Evolutionary conservation across 2,113 vertebrate species (phyloP), one percentile per base, ranked within the genome.

Genomic region (Burhinus oedicnemus): DNA sequence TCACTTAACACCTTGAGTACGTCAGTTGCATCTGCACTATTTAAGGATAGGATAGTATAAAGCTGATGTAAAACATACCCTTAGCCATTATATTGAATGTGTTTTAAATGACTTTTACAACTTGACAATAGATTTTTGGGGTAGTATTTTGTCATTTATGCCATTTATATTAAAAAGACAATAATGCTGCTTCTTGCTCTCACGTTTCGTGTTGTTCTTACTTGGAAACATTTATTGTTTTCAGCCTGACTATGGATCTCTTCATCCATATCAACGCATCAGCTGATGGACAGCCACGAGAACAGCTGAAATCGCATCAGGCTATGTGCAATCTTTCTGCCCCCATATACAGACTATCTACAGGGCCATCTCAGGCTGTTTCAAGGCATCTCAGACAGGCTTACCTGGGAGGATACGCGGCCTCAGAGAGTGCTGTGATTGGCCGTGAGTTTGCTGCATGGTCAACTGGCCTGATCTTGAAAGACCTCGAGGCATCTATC

Each of bases 381-480:
- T 60, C 8, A 74, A 64, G 26, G 25, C 15, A 83, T 12, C 36
- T 40, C 45, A 68, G 40, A 17, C 5, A 42, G 45, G 8, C 22
- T 76, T 51, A 61, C 22, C 6, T 64, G 54, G 12, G 8, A 87
- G 51, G 16, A 32, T 42, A 38, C 0, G 0, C 26, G 75, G 51
- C 15, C 23, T 81, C 19, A 34, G 22, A 87, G 34, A 44, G 21
- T 12, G 8, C 7, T 6, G 2, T 0, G 1, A 32, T 6, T 8
- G 15, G 11, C 23, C 1, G 0, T 23, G 23, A 58, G 7, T 45
- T 71, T 76, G 18, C 36, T 81, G 32, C 15, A 26, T 34, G 30
- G 15, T 58, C 54, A 40, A 1, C n/a, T 68, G 34, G 12, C 5
- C 27, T 40, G 38, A 47, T 51, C 21, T 64, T 68, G 27, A 72